phyloP scores from a whole-genome alignment of 2,797 vertebrate species.

The Pangasius macronema region DNA sequence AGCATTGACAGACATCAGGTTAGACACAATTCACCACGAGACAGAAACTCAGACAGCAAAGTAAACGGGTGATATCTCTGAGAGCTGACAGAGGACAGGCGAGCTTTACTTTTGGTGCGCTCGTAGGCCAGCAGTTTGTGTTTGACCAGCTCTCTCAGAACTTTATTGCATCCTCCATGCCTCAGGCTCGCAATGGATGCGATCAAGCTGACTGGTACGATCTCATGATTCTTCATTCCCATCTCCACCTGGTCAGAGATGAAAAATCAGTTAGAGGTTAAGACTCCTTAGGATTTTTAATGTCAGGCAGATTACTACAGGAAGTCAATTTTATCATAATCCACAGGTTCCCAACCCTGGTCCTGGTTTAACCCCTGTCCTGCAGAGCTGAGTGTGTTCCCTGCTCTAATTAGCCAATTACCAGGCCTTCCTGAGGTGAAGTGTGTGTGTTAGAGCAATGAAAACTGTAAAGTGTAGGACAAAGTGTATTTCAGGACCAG shows the following conservation, averaged over 20 bases:
- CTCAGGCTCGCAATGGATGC: conserved; percentile 93
- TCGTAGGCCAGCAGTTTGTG: conserved; percentile 91
- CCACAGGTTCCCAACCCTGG: neutral
- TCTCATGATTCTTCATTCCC: conserved; percentile 99
- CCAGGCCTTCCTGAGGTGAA: neutral
- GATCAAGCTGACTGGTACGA: conserved; percentile 89
- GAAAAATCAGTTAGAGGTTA: conserved; percentile 27
- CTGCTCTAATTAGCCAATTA: neutral
- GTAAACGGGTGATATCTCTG: neutral
- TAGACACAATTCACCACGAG: neutral
- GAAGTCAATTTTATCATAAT: neutral
- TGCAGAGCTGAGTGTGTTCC: neutral
- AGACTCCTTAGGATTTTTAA: neutral
- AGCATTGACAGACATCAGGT: neutral
- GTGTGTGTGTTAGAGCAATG: neutral
- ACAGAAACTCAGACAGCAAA: neutral
- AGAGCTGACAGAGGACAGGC: neutral
- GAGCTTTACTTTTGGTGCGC: conserved; percentile 83
- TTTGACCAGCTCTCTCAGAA: conserved; percentile 91
- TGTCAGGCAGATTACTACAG: neutral
- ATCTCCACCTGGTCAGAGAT: conserved; percentile 89
- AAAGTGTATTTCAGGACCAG: neutral
- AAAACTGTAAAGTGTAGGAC: neutral
- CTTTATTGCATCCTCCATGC: conserved; percentile 95
- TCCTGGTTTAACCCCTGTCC: neutral